These are phyloP conservation scores for Hydractinia echinata DNA, from an alignment of 30 jellyfish, hydroid and myxozoan genomes.

Conservation along the genomic window DNA sequence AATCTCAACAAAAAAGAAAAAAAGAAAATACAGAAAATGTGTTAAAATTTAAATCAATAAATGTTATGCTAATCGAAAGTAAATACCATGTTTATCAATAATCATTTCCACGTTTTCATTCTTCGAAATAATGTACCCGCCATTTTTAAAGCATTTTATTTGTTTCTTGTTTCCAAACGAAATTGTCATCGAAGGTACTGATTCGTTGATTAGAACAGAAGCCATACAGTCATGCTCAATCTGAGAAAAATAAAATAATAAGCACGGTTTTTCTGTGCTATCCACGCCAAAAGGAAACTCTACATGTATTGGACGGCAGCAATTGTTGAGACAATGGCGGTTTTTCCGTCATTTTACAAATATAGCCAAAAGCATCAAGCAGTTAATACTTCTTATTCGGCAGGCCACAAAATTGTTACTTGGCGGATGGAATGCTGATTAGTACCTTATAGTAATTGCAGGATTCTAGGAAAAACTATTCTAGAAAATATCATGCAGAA, in stretches of 20 bases:
- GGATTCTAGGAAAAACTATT: neutral
- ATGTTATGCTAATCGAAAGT: neutral
- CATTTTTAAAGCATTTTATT: constrained; percentile 42
- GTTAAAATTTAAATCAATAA: no score
- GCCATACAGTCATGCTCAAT: constrained; percentile 70
- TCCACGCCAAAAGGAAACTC: neutral
- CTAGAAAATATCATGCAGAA: neutral
- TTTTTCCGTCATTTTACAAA: no score
- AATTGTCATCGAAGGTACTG: constrained; percentile 10
- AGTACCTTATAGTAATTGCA: no score
- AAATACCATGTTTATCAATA: constrained; percentile 1
- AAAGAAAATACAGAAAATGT: no score
- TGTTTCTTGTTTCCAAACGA: constrained; percentile 65
- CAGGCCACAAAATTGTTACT: no score
- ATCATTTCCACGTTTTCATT: constrained; percentile 32
- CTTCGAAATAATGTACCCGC: constrained; percentile 50
- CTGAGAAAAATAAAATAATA: constrained; percentile 20
- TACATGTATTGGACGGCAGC: neutral
- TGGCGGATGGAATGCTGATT: no score
- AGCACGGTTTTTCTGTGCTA: neutral
- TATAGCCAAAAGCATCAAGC: no score
- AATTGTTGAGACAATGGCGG: no score
- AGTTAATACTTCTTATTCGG: no score
- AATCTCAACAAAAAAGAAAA: no score
- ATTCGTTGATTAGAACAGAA: constrained; percentile 44